Evolutionary conservation across 2,797 vertebrate genomes (phyloP).

Genomic region (Geotrypetes seraphini): DNA sequence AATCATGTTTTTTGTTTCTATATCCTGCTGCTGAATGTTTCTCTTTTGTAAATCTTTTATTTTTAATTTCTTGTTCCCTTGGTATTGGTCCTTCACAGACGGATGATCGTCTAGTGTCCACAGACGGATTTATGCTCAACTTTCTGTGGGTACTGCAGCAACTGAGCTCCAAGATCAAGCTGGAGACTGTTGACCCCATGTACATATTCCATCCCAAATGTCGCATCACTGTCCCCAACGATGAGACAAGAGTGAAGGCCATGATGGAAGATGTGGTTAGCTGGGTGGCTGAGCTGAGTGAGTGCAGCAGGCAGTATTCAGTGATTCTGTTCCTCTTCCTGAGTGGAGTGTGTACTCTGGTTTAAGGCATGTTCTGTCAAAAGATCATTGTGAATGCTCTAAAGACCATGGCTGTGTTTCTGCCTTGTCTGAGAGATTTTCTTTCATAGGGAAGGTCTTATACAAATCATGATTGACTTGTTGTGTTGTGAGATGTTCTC

Average conservation of each 20-base stretch:
- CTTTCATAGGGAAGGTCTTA: no score
- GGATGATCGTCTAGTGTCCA: slow-evolving; percentile 91
- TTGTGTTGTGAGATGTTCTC: no score
- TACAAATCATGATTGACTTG: no score
- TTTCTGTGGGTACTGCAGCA: slow-evolving; percentile 97
- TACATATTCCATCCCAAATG: slow-evolving; percentile 93
- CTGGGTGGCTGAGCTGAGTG: slow-evolving; percentile 83
- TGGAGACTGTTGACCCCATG: slow-evolving; percentile 91
- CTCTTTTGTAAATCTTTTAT: background rate
- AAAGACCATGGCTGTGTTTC: no score
- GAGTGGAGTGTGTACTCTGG: no score
- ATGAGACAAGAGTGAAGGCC: slow-evolving; percentile 89
- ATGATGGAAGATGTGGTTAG: slow-evolving; percentile 87
- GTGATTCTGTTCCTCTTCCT: no score
- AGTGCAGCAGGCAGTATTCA: no score
- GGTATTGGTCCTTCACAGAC: slow-evolving; percentile 61
- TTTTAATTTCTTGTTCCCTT: background rate
- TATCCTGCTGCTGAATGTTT: background rate
- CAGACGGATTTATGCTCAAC: slow-evolving; percentile 97
- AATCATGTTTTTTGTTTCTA: no score
- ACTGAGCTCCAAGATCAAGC: slow-evolving; percentile 93
- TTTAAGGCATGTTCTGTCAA: no score
- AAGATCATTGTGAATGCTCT: no score
- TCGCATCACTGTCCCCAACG: slow-evolving; percentile 74
- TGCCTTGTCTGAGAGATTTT: no score